A percentile compares a stretch with the other conserved stretches of the same genome.
phyloP scores from a whole-genome alignment of 1,140 invertebrate species.

The Cyclina sinensis region DNA sequence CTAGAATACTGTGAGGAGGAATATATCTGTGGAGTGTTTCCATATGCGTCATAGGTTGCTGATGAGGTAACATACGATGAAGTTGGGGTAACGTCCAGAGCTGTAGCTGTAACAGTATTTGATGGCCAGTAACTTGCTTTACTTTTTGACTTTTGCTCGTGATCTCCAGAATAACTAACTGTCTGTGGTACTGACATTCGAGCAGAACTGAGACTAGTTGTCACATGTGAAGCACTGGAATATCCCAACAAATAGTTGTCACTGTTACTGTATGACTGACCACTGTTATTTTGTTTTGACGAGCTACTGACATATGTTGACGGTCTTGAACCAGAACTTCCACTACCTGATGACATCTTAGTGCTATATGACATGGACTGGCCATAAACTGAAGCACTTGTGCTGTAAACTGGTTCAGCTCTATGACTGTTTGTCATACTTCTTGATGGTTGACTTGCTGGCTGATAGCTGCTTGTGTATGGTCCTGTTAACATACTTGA shows the following conservation, averaged over 20 bases:
- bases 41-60: background rate
- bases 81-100: background rate
- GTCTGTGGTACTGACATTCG: background rate
- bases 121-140: constrained; percentile 13
- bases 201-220: background rate
- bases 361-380: background rate
- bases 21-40: background rate
- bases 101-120: background rate
- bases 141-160: background rate
- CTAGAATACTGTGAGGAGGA: background rate
- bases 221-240: no score
- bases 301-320: background rate
- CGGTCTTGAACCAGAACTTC: background rate
- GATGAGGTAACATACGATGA: background rate
- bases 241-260: background rate
- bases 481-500: background rate
- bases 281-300: background rate
- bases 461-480: background rate
- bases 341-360: background rate
- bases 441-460: background rate
- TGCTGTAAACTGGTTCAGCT: background rate
- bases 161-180: background rate
- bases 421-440: background rate
- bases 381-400: background rate
- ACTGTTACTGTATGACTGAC: background rate